Evolutionary conservation across 1,140 invertebrate species (phyloP).

Genomic region (Mya arenaria): DNA sequence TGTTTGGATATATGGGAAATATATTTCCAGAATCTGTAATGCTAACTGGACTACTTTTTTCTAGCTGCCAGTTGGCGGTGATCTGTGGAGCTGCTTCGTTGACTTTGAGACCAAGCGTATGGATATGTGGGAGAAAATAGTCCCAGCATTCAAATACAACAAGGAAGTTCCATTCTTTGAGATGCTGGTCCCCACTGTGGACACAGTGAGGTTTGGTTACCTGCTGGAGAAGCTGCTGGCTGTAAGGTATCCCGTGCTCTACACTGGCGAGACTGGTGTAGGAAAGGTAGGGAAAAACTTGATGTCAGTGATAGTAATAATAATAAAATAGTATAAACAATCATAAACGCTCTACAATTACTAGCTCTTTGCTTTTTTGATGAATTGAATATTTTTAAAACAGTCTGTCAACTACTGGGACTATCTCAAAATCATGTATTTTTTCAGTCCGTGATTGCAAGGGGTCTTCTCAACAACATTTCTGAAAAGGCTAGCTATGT

Average conservation of each 20-base stretch:
- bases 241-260: constrained; percentile 85
- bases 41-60: too few relatives aligned
- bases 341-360: too few relatives aligned
- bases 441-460: constrained; percentile 88
- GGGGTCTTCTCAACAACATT: constrained; percentile 87
- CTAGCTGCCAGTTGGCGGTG: constrained; percentile 83
- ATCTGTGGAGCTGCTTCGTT: constrained; percentile 89
- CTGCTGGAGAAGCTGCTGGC: constrained; percentile 89
- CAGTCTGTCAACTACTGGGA: too few relatives aligned
- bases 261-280: constrained; percentile 83
- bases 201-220: constrained; percentile 82
- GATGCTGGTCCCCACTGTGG: constrained; percentile 81
- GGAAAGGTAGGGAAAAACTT: constrained; percentile 88
- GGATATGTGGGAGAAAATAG: constrained; percentile 89
- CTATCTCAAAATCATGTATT: too few relatives aligned
- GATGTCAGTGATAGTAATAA: too few relatives aligned
- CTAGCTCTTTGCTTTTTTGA: too few relatives aligned
- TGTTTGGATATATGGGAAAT: too few relatives aligned
- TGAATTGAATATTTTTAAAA: too few relatives aligned
- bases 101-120: constrained; percentile 86
- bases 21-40: too few relatives aligned
- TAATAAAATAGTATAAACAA: too few relatives aligned
- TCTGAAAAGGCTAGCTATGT: constrained; percentile 85
- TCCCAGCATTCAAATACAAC: constrained; percentile 87
- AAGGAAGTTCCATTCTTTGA: constrained; percentile 81